Percentiles rank a stretch among this genome's conserved stretches.
phyloP scores from a whole-genome alignment of 2,797 vertebrate species.

The Pangasius sanitwongsei region DNA sequence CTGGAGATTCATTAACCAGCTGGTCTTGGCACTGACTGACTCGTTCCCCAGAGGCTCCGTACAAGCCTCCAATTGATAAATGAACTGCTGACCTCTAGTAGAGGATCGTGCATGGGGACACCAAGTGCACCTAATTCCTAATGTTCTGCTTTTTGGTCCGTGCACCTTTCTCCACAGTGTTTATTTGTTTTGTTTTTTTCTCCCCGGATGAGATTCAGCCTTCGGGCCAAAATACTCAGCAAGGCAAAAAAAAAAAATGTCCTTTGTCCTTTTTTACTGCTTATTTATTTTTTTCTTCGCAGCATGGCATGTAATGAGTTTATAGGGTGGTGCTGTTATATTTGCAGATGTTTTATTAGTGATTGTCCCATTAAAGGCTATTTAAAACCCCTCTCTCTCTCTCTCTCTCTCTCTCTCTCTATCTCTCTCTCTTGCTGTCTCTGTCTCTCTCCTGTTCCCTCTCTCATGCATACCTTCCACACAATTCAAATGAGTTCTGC shows the following conservation, averaged over 20 bases:
- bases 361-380: not conserved
- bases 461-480: not conserved
- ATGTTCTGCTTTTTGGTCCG: not conserved
- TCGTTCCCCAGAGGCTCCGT: constrained; percentile 4
- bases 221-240: not conserved
- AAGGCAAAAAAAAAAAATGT: not conserved
- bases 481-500: not conserved
- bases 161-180: not conserved
- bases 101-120: not conserved
- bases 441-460: not conserved
- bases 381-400: not conserved
- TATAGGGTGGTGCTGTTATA: not conserved
- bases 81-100: constrained; percentile 33
- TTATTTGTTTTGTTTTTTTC: too few relatives aligned
- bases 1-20: constrained; percentile 16
- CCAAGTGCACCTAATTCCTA: not conserved
- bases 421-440: not conserved
- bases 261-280: not conserved
- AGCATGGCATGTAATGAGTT: not conserved
- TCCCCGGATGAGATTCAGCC: not conserved
- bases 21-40: constrained; percentile 23
- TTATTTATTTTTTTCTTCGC: too few relatives aligned
- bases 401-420: not conserved
- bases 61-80: constrained; percentile 30
- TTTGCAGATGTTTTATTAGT: not conserved